A percentile compares a stretch with the other conserved stretches of the same genome.
Evolutionary conservation across 2,888 invertebrate species (phyloP).

Genomic region (Thera obeliscata): DNA sequence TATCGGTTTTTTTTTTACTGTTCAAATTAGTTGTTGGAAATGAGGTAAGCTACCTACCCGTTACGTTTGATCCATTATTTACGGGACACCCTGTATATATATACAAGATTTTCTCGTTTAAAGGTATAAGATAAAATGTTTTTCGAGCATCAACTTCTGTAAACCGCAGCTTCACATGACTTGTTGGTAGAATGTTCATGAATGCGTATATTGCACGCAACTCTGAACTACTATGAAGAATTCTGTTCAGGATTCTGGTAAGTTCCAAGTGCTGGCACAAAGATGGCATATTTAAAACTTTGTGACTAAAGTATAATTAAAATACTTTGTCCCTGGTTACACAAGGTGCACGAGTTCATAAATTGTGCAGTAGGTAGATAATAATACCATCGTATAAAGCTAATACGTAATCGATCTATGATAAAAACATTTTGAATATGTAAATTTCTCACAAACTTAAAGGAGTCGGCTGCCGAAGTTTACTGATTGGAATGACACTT

Average conservation of each 20-base stretch:
- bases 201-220: slow-evolving; percentile 3
- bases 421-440: background rate
- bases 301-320: background rate
- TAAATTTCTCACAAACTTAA: slow-evolving; percentile 35
- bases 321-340: background rate
- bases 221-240: background rate
- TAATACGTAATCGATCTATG: background rate
- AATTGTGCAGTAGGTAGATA: background rate
- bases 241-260: background rate
- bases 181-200: slow-evolving; percentile 4
- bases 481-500: slow-evolving; percentile 52
- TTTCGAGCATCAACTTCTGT: slow-evolving; percentile 15
- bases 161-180: background rate
- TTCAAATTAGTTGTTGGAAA: too few species aligned
- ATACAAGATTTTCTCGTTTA: too few species aligned
- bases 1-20: too few species aligned
- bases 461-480: slow-evolving; percentile 43
- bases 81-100: too few species aligned
- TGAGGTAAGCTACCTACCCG: too few species aligned
- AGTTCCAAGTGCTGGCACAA: background rate
- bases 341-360: background rate
- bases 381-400: background rate
- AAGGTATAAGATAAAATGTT: too few species aligned
- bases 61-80: too few species aligned
- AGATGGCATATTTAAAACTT: background rate